phyloP scores from a whole-genome alignment of 2,888 invertebrate genomes.

The Andrena praecox region DNA sequence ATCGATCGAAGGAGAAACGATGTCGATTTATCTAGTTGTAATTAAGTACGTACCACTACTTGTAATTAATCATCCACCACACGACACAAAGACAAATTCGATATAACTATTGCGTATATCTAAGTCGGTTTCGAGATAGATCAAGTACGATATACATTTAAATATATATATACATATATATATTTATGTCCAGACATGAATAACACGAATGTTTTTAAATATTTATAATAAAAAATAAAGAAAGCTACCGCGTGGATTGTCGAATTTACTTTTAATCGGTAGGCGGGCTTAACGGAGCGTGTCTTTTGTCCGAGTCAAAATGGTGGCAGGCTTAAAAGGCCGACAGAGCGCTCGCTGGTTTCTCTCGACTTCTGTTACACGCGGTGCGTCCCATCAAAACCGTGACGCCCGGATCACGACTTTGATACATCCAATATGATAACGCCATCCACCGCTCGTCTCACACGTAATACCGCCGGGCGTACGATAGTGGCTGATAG shows the following conservation, averaged over 20 bases:
- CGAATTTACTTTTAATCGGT: constrained; percentile 27
- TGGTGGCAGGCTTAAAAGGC: constrained; percentile 41
- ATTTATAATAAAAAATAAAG: constrained; percentile 82
- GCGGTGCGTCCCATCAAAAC: constrained; percentile 48
- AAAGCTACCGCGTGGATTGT: constrained; percentile 64
- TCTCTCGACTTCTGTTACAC: background rate
- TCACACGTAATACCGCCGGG: constrained; percentile 2
- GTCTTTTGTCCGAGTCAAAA: constrained; percentile 39
- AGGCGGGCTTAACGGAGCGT: background rate
- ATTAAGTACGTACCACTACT: constrained; percentile 58
- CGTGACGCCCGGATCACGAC: constrained; percentile 49
- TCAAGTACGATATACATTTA: constrained; percentile 62
- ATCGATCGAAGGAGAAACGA: constrained; percentile 32
- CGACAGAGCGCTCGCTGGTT: constrained; percentile 28
- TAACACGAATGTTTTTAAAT: constrained; percentile 81
- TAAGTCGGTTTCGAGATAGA: constrained; percentile 71
- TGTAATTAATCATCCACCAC: constrained; percentile 67
- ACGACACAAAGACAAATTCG: constrained; percentile 65
- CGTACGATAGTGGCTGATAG: background rate
- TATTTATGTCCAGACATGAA: constrained; percentile 74
- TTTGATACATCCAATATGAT: constrained; percentile 55
- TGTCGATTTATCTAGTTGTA: constrained; percentile 63
- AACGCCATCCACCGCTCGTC: constrained; percentile 41
- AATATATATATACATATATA: constrained; percentile 11
- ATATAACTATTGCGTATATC: constrained; percentile 69